Base-by-base conservation (phyloP, 2,888 invertebrate species). In the Lottia gigantea region DNA sequence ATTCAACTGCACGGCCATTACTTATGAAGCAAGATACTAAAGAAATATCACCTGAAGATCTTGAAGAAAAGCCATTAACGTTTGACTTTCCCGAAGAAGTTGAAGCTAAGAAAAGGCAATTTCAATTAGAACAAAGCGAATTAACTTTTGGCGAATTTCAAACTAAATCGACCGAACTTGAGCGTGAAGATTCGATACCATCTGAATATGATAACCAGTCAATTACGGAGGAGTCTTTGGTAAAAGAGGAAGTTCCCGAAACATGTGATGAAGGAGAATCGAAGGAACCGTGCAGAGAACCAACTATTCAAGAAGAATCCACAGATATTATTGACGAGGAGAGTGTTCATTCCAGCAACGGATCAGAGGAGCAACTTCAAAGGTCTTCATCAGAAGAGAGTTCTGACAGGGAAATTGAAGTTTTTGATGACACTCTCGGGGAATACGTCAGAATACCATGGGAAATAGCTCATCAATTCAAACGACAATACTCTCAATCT, bases 401-500 rank as follows among this genome's bases (percentile, higher is more conserved):
- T 68, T 78, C 80, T 73, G 77, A 79, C 61, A 79, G 79, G 74
- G 82, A 83, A 71, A 73, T 74, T 15, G 80, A 81, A 73, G 81
- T 85, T 8, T 85, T 84, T 75, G 87, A 86, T 77, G 83, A 83
- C 73, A 72, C 76, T n/a, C 81, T 82, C 64, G 87, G 83, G 0
- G 71, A 71, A 62, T 74, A 73, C 66, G 73, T 80, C 40, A 74
- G 68, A 72, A 66, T 81, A 23, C 85, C 85, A 14, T 85, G 85
- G 85, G 85, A 85, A 76, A 80, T 81, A 46, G 82, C 80, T 47
- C 80, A 81, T 68, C 84, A 84, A 72, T 85, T 82, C 74, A 79
- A 76, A 64, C 72, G 85, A 25, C 85, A 85, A 75, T 83, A 84
- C 71, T 84, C 85, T 46, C 83, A 84, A 66, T 80, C 83, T 1